Evolutionary conservation across 2,888 invertebrate species (phyloP).

Genomic region (Allacma fusca): DNA sequence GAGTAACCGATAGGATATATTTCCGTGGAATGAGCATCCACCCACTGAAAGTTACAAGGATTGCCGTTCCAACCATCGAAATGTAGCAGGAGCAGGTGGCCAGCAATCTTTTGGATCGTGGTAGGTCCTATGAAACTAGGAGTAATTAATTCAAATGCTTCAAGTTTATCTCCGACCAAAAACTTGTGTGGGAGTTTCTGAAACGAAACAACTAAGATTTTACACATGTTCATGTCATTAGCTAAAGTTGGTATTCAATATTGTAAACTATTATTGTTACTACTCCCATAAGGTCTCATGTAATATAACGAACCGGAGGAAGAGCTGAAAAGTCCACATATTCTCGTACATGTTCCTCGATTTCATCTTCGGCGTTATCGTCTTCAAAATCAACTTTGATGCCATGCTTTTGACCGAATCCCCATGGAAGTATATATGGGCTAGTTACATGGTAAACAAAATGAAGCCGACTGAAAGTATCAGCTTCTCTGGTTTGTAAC

Average conservation of each 20-base stretch:
- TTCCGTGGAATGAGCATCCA: constrained; percentile 27
- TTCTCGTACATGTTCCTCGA: no score
- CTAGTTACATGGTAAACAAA: constrained; percentile 26
- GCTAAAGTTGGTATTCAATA: background rate
- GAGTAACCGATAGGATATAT: constrained; percentile 31
- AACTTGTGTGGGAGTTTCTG: constrained; percentile 27
- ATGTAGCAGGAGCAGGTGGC: constrained; percentile 22
- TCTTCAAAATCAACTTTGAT: constrained; percentile 20
- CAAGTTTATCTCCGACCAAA: constrained; percentile 16
- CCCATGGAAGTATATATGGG: constrained; percentile 17
- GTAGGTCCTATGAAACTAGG: constrained; percentile 1
- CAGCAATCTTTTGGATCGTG: constrained; percentile 29
- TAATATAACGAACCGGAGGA: no score
- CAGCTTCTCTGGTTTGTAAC: background rate
- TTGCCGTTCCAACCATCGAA: constrained; percentile 21
- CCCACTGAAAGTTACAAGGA: constrained; percentile 24
- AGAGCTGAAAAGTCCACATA: no score
- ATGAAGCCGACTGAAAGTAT: background rate
- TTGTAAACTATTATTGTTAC: background rate
- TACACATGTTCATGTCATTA: no score
- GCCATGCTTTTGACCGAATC: constrained; percentile 1
- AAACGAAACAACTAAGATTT: background rate
- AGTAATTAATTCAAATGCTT: constrained; percentile 16
- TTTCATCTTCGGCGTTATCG: no score
- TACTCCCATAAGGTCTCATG: background rate